A percentile compares a stretch with the other conserved stretches of the same genome.
Conservation (phyloP, 2,113 vertebrate genomes). For the Heterocephalus glaber region DNA sequence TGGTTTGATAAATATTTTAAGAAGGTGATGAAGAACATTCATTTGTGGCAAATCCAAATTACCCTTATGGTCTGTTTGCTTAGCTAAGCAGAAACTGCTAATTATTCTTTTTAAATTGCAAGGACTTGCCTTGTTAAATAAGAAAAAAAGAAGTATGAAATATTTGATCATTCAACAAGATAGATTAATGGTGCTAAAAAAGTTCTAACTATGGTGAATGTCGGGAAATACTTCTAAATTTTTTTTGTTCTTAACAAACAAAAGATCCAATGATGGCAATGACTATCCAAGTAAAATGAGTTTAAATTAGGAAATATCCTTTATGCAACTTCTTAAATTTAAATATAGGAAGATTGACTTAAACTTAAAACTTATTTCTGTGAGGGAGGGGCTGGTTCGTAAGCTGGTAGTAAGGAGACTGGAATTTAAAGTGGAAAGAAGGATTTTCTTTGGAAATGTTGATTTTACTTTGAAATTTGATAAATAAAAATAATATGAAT, state of each 20-base stretch:
- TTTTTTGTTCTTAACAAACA: slow-evolving; percentile 79
- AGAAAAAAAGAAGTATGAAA: slow-evolving; percentile 64
- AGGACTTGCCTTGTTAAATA: slow-evolving; percentile 63
- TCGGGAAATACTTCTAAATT: slow-evolving; percentile 77
- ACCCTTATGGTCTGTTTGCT: slow-evolving; percentile 30
- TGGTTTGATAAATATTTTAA: slow-evolving; percentile 69
- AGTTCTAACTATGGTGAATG: slow-evolving; percentile 73
- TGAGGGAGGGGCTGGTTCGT: not conserved
- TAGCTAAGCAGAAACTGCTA: slow-evolving; percentile 82
- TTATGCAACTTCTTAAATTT: slow-evolving; percentile 3
- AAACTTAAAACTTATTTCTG: slow-evolving; percentile 34
- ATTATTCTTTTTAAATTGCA: slow-evolving; percentile 79
- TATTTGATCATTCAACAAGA: slow-evolving; percentile 78
- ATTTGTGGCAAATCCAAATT: slow-evolving; percentile 51
- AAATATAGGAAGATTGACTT: slow-evolving; percentile 13
- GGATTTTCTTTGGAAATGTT: not conserved
- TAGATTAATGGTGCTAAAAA: slow-evolving; percentile 82
- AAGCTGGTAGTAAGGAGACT: not conserved
- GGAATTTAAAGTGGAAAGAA: slow-evolving; percentile 23
- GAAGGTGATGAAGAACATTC: slow-evolving; percentile 17
- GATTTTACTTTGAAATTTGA: slow-evolving; percentile 37
- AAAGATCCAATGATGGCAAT: slow-evolving; percentile 62
- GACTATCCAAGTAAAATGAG: slow-evolving; percentile 40
- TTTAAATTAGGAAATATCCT: slow-evolving; percentile 62
- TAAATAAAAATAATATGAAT: not conserved